A percentile compares a stretch with the other conserved stretches of the same genome.
Conservation (phyloP, 2,113 vertebrate species). For the Neodon shergylaensis region DNA sequence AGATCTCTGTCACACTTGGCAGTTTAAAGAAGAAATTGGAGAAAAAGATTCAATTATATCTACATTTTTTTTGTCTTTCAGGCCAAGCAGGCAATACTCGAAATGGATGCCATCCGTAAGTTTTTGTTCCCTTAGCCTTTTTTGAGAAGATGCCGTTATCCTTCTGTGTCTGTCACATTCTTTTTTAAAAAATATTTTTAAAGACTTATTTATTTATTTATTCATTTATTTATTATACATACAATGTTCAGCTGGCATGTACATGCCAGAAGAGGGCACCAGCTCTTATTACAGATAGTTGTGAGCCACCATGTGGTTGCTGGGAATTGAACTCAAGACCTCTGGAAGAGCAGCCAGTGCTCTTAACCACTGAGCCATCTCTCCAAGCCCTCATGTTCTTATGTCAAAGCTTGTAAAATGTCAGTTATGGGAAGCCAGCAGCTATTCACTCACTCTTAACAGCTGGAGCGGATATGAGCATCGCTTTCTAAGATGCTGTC, state of each 20-base stretch:
- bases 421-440: not conserved
- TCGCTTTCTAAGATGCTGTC: accelerated
- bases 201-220: no score
- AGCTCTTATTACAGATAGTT: no score
- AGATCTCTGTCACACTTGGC: not conserved
- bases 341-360: no score
- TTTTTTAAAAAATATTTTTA: no score
- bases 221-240: no score
- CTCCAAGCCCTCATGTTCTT: not conserved
- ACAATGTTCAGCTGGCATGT: no score
- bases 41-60: not conserved
- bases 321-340: no score
- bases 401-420: not conserved
- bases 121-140: slow-evolving; percentile 67
- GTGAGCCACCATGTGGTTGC: no score
- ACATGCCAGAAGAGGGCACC: no score
- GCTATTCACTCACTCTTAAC: not conserved
- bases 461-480: accelerated
- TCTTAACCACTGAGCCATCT: no score
- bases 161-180: not conserved
- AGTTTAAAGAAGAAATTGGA: not conserved
- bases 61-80: slow-evolving; percentile 82
- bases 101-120: slow-evolving; percentile 98
- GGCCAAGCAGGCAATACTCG: slow-evolving; percentile 98
- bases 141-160: not conserved